Evolutionary conservation across 2,797 vertebrate species (phyloP).

Genomic region (Menidia menidia): DNA sequence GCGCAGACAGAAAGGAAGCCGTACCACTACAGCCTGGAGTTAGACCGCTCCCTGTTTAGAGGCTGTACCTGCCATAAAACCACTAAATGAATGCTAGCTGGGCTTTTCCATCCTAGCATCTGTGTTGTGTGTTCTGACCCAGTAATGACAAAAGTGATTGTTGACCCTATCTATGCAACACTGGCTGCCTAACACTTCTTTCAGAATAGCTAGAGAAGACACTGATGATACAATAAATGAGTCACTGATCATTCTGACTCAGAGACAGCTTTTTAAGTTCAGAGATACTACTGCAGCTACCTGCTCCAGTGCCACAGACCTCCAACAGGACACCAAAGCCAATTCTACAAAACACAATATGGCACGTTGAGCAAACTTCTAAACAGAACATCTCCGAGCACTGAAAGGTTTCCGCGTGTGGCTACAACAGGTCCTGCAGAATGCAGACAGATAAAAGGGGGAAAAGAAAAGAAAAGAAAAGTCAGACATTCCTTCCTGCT

Average conservation of each 20-base stretch:
- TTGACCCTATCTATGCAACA: background rate
- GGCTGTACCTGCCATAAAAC: background rate
- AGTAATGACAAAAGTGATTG: background rate
- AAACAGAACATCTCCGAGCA: conserved; percentile 2
- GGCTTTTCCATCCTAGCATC: background rate
- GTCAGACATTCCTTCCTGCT: conserved; percentile 3
- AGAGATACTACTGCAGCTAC: conserved; percentile 8
- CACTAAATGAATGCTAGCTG: background rate
- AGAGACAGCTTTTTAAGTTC: background rate
- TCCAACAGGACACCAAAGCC: background rate
- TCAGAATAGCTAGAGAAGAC: conserved; percentile 4
- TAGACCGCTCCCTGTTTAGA: background rate
- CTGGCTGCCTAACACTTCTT: background rate
- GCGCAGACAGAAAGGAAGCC: too few relatives aligned
- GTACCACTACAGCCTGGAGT: too few relatives aligned
- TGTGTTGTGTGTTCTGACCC: background rate
- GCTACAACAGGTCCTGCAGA: conserved; percentile 27
- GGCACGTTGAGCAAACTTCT: conserved; percentile 10
- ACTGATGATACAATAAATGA: background rate
- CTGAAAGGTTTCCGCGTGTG: background rate
- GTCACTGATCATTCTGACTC: background rate
- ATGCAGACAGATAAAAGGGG: background rate
- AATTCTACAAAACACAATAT: conserved; percentile 9
- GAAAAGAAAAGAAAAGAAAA: background rate
- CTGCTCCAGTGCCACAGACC: background rate